Percentiles rank a stretch among this genome's conserved stretches.
Evolutionary conservation across 35 echinoderm and acorn worm genomes (phyloP).

Genomic region (Ophioderma brevispina): DNA sequence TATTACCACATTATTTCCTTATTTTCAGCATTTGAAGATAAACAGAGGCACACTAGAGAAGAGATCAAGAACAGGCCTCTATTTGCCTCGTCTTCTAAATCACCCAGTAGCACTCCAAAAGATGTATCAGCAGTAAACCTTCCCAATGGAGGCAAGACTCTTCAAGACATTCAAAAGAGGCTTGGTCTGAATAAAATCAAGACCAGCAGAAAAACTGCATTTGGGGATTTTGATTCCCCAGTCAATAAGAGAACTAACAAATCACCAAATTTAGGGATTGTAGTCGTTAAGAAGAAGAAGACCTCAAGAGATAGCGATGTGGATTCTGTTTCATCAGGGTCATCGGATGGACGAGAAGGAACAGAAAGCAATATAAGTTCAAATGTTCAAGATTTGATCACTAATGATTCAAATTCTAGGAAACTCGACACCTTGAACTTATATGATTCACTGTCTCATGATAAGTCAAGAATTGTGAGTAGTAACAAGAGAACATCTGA

Average conservation of each 20-base stretch:
- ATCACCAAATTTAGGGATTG: neutral
- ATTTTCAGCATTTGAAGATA: constrained; percentile 85
- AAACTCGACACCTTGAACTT: too few relatives aligned
- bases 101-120: neutral
- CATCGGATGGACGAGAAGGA: too few relatives aligned
- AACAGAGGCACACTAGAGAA: constrained; percentile 61
- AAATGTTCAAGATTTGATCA: too few relatives aligned
- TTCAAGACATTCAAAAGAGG: neutral
- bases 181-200: constrained; percentile 7
- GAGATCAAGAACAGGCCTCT: constrained; percentile 72
- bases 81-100: constrained; percentile 28
- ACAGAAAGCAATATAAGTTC: too few relatives aligned
- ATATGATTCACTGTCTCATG: too few relatives aligned
- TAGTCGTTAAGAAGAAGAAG: neutral
- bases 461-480: too few relatives aligned
- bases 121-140: neutral
- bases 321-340: too few relatives aligned
- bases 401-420: too few relatives aligned
- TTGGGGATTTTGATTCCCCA: neutral
- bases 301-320: neutral
- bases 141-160: neutral
- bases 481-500: too few relatives aligned
- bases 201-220: neutral
- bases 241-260: neutral
- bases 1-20: too few relatives aligned